Conservation (phyloP, 2,797 vertebrate species). For the Bradypodion pumilum region DNA sequence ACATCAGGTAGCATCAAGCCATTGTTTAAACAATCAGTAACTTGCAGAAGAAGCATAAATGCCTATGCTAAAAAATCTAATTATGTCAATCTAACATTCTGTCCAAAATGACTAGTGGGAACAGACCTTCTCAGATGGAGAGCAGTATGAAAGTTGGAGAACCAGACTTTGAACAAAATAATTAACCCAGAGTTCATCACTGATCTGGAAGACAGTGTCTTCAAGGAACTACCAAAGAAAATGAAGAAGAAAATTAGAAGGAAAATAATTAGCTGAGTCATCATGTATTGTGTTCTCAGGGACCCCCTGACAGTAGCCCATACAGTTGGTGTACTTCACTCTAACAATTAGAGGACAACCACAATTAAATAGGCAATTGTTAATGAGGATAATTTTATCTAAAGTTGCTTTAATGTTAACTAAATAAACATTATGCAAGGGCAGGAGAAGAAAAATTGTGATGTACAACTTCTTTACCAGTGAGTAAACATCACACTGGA, state of each 20-base stretch:
- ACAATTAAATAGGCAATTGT: background rate
- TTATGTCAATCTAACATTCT: background rate
- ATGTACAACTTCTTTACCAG: background rate
- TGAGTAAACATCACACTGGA: too few relatives aligned
- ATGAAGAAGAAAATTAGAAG: background rate
- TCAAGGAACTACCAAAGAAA: background rate
- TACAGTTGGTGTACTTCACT: background rate
- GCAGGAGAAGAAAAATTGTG: background rate
- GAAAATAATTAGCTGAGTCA: background rate
- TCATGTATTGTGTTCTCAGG: too few relatives aligned
- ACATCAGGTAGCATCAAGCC: background rate
- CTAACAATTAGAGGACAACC: background rate
- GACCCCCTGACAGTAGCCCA: background rate
- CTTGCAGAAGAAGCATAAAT: background rate
- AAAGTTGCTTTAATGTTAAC: background rate
- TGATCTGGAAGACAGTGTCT: background rate
- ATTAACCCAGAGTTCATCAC: background rate
- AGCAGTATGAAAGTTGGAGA: background rate
- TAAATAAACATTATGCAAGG: background rate
- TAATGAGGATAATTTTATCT: background rate
- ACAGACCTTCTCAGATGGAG: conserved; percentile 4
- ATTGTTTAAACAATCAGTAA: background rate
- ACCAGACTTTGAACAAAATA: background rate
- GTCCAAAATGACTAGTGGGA: background rate
- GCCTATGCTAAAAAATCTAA: background rate